phyloP scores from a whole-genome alignment of 2,797 vertebrate species.

The Phoebastria nigripes region DNA sequence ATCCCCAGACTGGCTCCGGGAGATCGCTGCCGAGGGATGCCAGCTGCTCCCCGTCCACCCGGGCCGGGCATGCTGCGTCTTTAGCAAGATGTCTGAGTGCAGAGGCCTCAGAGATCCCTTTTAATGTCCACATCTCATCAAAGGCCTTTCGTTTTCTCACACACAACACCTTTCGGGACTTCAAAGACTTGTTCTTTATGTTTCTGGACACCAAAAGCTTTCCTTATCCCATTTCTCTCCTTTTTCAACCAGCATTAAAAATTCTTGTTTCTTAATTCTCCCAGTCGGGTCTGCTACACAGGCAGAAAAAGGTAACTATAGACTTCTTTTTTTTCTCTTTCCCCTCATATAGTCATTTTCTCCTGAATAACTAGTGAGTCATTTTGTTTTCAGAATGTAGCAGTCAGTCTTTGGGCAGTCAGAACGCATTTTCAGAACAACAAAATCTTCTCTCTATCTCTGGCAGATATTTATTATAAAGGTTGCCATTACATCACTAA shows the following conservation, averaged over 20 bases:
- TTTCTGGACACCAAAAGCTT: conserved; percentile 40
- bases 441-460: background rate
- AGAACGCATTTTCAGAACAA: background rate
- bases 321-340: background rate
- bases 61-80: background rate
- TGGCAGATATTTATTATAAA: conserved; percentile 53
- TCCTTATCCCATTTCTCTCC: background rate
- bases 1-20: background rate
- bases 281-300: background rate
- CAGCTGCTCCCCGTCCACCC: background rate
- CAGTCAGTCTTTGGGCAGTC: background rate
- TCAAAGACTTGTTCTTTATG: conserved; percentile 49
- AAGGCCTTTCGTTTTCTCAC: conserved; percentile 15
- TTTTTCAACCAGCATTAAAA: conserved; percentile 14
- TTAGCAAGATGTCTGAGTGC: background rate
- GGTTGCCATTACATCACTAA: conserved; percentile 22
- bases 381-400: conserved; percentile 28
- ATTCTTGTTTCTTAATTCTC: conserved; percentile 35
- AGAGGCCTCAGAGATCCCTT: background rate
- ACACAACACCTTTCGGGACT: conserved; percentile 32
- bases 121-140: background rate
- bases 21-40: background rate
- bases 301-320: background rate
- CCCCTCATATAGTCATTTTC: conserved; percentile 15
- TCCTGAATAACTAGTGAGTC: conserved; percentile 14